Percentiles rank a stretch among this genome's conserved stretches.
Evolutionary conservation across 2,888 invertebrate genomes (phyloP).

Genomic region (Tethea ocularis): DNA sequence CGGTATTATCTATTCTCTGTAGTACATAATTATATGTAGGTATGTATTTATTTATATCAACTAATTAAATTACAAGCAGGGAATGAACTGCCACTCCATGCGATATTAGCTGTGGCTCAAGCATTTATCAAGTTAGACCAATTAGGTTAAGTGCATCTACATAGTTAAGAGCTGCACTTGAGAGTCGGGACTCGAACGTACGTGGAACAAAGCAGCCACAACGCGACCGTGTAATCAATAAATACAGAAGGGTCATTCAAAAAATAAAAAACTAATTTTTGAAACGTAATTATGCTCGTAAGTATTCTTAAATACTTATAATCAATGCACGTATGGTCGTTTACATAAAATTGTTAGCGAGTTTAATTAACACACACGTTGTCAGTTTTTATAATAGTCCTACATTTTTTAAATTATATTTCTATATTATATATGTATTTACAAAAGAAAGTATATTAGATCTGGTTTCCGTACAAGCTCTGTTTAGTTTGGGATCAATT

Average conservation of each 20-base stretch:
- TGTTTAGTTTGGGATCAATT: too few relatives aligned
- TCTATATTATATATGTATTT: too few relatives aligned
- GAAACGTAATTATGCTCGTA: not conserved
- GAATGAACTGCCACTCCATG: not conserved
- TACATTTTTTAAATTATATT: too few relatives aligned
- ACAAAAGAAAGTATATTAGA: too few relatives aligned
- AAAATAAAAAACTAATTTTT: too few relatives aligned
- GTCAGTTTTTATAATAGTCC: too few relatives aligned
- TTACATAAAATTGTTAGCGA: not conserved
- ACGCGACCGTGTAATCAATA: not conserved
- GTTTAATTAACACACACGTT: too few relatives aligned
- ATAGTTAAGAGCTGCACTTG: not conserved
- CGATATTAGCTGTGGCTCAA: slow-evolving; percentile 1
- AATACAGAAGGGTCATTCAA: not conserved
- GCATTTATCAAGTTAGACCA: slow-evolving; percentile 7
- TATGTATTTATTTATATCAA: not conserved
- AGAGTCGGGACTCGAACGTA: not conserved
- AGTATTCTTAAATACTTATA: not conserved
- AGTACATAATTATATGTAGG: too few relatives aligned
- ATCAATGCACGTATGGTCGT: not conserved
- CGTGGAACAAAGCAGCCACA: not conserved
- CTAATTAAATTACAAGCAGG: not conserved
- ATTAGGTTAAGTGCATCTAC: slow-evolving; percentile 9
- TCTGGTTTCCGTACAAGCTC: too few relatives aligned
- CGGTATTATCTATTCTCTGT: too few relatives aligned